Conservation (phyloP, 2,797 vertebrate species). For the Molossus alvarezi region DNA sequence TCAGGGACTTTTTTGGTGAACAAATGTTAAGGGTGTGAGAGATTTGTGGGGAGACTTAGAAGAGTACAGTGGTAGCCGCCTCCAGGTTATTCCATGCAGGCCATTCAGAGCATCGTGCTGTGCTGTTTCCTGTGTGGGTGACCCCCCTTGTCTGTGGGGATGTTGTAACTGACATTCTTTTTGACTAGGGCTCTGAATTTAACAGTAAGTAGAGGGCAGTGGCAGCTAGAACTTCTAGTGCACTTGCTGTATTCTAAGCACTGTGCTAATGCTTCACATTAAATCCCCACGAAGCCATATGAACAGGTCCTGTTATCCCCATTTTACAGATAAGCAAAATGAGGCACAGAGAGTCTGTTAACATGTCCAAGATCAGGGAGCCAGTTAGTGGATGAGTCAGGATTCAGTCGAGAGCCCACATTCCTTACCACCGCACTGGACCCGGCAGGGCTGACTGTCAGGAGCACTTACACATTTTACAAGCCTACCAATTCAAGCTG, state of each 20-base stretch:
- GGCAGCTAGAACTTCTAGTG: not conserved
- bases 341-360: not conserved
- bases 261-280: not conserved
- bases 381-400: not conserved
- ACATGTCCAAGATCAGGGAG: not conserved
- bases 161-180: not conserved
- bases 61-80: not conserved
- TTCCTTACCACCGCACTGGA: not conserved
- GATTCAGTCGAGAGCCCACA: not conserved
- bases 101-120: not conserved
- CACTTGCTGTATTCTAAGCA: not conserved
- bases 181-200: not conserved
- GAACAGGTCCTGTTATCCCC: not conserved
- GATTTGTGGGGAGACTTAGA: constrained; percentile 4
- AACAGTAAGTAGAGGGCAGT: not conserved
- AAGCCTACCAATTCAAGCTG: not conserved
- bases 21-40: not conserved
- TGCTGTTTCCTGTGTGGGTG: not conserved
- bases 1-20: not conserved
- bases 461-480: constrained; percentile 6
- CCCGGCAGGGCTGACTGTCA: not conserved
- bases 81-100: not conserved
- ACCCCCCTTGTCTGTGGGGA: not conserved
- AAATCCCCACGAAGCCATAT: not conserved
- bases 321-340: not conserved